Conservation (phyloP, 2,888 invertebrate genomes). For the Lasioglossum zephyrum region DNA sequence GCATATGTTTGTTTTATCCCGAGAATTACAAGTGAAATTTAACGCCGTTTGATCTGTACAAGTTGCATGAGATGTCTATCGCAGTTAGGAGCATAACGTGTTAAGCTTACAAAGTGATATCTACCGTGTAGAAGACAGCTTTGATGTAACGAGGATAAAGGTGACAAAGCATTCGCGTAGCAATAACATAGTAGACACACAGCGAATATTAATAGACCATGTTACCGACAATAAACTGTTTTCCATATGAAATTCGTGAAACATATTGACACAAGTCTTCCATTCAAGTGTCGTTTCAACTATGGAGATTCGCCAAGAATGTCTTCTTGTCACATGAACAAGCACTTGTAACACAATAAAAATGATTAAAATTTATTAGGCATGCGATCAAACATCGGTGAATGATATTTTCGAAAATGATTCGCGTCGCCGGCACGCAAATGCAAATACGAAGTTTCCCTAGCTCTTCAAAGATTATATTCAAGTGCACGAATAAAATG, state of each 20-base stretch:
- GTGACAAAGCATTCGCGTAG: neutral
- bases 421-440: neutral
- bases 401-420: slow-evolving; percentile 1
- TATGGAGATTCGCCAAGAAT: neutral
- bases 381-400: neutral
- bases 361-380: neutral
- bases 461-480: neutral
- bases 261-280: neutral
- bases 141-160: neutral
- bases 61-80: neutral
- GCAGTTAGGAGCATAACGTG: neutral
- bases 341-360: neutral
- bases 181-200: neutral
- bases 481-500: neutral
- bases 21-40: neutral
- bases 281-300: neutral
- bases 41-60: neutral
- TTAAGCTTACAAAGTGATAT: neutral
- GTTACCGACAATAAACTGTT: neutral
- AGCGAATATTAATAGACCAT: neutral
- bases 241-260: neutral
- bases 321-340: neutral
- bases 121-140: neutral
- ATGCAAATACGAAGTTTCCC: neutral
- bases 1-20: neutral